Percentiles rank a stretch among this genome's conserved stretches.
Evolutionary conservation across 1,140 invertebrate species (phyloP).

Genomic region (Nixonia krombeini): DNA sequence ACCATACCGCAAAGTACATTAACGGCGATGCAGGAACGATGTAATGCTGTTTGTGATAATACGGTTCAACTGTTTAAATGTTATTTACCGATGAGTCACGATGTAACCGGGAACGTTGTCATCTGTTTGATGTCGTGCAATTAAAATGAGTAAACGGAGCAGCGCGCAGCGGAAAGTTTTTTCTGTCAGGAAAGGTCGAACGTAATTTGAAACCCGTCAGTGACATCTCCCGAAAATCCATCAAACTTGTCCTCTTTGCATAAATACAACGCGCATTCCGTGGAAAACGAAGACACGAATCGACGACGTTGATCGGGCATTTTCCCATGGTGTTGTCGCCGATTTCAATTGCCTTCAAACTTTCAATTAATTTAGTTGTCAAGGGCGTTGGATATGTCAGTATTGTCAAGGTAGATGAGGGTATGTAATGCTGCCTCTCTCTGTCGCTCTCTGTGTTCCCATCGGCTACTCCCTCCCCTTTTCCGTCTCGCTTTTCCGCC

Average conservation of each 20-base stretch:
- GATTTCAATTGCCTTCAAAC: slow-evolving; percentile 64
- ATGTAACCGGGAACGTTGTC: too few species aligned
- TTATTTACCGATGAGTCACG: too few species aligned
- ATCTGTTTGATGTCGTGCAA: too few species aligned
- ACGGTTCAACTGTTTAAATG: too few species aligned
- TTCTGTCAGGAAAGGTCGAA: not conserved
- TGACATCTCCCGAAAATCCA: too few species aligned
- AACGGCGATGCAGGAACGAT: too few species aligned
- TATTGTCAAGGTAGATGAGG: slow-evolving; percentile 11
- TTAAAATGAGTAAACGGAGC: too few species aligned
- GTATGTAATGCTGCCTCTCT: slow-evolving; percentile 10
- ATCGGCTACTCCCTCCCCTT: slow-evolving; percentile 7
- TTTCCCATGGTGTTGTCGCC: slow-evolving; percentile 40
- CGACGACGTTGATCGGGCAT: not conserved
- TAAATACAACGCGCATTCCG: too few species aligned
- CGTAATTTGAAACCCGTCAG: not conserved
- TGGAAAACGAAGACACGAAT: too few species aligned
- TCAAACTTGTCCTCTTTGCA: too few species aligned
- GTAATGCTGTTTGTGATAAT: too few species aligned
- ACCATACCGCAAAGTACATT: too few species aligned
- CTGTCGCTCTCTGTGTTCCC: slow-evolving; percentile 1
- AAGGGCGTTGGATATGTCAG: slow-evolving; percentile 40
- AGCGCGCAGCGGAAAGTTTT: not conserved
- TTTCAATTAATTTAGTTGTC: slow-evolving; percentile 66
- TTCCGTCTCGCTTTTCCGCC: slow-evolving; percentile 23